Base-by-base conservation (phyloP, 2,888 invertebrate genomes). In the Ormyrus rosae region DNA sequence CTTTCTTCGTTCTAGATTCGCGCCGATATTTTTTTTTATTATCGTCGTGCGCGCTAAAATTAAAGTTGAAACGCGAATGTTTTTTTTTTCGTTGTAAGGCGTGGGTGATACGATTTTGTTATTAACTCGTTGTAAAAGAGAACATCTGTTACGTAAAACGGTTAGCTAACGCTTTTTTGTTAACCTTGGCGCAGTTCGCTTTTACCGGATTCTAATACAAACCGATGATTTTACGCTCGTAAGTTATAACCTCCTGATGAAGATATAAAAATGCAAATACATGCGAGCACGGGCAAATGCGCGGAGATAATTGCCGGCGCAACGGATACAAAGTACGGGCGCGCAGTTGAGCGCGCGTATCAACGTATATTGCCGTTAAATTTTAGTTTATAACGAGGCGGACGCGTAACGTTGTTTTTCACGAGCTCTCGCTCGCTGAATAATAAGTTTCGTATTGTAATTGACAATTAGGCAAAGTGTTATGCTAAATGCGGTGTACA, bases 231-330 rank as follows among this genome's bases (percentile, higher is more conserved):
- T 68, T 53, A 61, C 34, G 10, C 10, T 34, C n/a, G 58, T 64
- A 70, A 9, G 56, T 56, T 19, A 11, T 50, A 63, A 4, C 11
- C 13, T 45, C n/a, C 2, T 9, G 60, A 34, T 70, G 64, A 50
- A 56, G 63, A 63, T 78, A 67, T 68, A 58, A 67, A 65, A 78
- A 72, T 72, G 60, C 55, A 65, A 76, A 76, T 60, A 6, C 51
- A 67, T 48, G 65, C 10, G 45, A 51, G 13, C 60, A n/a, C 9
- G 48, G 13, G 13, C 13, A 48, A 71, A 53, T 60, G 4, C 34
- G 34, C 34, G 34, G 34, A 34, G 34, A 34, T 34, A 34, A 34
- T 34, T 34, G 34, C 34, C 34, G 34, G 34, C 34, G 0, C 13
- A 34, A 34, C 34, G 34, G 34, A 34, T 4, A 34, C 34, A 34